phyloP scores from a whole-genome alignment of 2,113 vertebrate genomes.

The Micronycteris hirsuta region DNA sequence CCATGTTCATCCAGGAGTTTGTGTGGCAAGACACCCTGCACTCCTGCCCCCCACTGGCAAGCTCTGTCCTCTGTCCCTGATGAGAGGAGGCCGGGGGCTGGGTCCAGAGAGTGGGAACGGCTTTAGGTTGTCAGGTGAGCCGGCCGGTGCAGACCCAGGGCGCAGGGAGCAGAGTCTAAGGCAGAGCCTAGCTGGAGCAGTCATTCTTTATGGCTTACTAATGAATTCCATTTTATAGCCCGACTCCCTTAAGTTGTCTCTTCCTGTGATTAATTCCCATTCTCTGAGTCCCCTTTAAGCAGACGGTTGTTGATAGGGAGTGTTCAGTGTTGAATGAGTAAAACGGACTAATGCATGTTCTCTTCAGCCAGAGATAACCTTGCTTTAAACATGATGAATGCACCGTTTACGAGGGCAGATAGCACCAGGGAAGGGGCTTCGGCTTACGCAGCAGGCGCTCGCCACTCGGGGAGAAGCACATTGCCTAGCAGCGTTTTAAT shows the following conservation, averaged over 20 bases:
- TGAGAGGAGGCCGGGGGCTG: not conserved
- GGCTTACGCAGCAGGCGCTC: conserved; percentile 33
- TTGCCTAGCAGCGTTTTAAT: not conserved
- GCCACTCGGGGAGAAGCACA: conserved; percentile 1
- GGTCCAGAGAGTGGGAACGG: not conserved
- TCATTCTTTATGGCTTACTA: conserved; percentile 86
- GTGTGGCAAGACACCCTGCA: not conserved
- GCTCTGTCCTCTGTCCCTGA: not conserved
- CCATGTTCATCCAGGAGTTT: not conserved
- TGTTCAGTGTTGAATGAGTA: conserved; percentile 90
- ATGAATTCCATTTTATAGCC: conserved; percentile 86
- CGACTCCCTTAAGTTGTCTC: conserved; percentile 85
- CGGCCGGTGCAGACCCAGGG: not conserved
- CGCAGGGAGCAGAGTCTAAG: conserved; percentile 52
- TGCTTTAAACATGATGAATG: conserved; percentile 86
- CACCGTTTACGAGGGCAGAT: conserved; percentile 80
- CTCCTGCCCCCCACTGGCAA: not conserved
- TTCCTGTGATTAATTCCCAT: conserved; percentile 86
- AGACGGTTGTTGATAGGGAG: conserved; percentile 91
- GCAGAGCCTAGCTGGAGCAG: conserved; percentile 73
- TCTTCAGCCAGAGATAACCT: conserved; percentile 88
- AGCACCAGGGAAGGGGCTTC: conserved; percentile 58
- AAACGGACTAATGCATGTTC: conserved; percentile 90
- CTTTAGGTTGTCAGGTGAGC: not conserved
- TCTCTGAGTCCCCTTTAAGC: conserved; percentile 76